These are phyloP conservation scores for Chironomus striatipennis DNA, from an alignment of 1,140 invertebrate species.

Conservation along the genomic window DNA sequence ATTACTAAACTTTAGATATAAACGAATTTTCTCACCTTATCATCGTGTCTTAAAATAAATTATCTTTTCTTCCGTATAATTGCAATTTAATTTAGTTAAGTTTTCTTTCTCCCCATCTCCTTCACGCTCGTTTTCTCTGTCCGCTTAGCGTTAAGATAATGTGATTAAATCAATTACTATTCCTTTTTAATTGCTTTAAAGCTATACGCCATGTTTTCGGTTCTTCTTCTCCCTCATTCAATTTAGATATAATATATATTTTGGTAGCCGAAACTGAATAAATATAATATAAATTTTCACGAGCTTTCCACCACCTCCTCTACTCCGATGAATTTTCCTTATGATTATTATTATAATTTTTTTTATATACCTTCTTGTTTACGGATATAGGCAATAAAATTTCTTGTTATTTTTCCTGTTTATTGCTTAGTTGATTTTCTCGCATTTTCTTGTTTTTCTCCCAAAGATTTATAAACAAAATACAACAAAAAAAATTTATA, in stretches of 20 bases:
- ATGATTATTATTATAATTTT: background rate
- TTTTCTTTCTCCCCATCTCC: background rate
- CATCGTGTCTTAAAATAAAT: background rate
- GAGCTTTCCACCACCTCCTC: background rate
- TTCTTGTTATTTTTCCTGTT: constrained; percentile 13
- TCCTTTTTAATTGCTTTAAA: constrained; percentile 11
- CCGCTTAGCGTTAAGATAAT: background rate
- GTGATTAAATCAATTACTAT: constrained; percentile 9
- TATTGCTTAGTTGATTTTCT: constrained; percentile 14
- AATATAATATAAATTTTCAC: background rate
- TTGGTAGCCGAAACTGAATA: background rate
- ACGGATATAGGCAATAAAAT: constrained; percentile 10
- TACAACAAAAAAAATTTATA: background rate
- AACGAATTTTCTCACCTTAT: background rate
- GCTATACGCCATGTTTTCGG: background rate
- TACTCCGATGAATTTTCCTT: too few relatives aligned
- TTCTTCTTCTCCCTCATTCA: too few relatives aligned
- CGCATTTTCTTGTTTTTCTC: constrained; percentile 12
- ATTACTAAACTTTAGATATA: background rate
- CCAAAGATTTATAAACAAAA: constrained; percentile 11
- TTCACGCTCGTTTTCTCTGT: background rate
- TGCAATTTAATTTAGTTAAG: constrained; percentile 10
- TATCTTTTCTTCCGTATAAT: background rate
- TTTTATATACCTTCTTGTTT: background rate
- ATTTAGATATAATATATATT: too few relatives aligned